Evolutionary conservation across 2,113 vertebrate genomes (phyloP).

Genomic region (Mesembrinibis cayennensis): DNA sequence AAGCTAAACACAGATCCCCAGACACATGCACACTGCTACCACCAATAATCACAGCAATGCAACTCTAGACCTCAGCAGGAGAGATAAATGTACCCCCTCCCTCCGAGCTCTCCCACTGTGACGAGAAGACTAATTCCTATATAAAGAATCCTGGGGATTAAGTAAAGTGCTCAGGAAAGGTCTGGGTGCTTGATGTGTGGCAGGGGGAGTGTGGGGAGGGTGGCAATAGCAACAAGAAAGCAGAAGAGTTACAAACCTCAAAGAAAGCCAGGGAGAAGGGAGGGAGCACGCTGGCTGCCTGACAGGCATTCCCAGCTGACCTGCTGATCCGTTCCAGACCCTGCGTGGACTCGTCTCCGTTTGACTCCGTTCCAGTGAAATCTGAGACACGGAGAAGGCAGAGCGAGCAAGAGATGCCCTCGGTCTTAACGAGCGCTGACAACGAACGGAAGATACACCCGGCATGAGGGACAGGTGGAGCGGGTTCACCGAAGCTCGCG

Average conservation of each 20-base stretch:
- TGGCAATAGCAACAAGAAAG: constrained; percentile 65
- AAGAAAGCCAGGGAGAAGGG: constrained; percentile 67
- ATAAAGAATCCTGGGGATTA: constrained; percentile 87
- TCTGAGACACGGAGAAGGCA: constrained; percentile 53
- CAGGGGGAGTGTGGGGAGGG: constrained; percentile 60
- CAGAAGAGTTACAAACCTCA: constrained; percentile 69
- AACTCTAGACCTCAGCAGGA: constrained; percentile 75
- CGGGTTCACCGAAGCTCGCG: fast-evolving
- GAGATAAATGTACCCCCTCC: constrained; percentile 72
- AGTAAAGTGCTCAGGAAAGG: constrained; percentile 70
- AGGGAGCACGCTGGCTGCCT: constrained; percentile 65
- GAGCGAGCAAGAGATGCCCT: neutral
- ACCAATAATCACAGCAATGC: constrained; percentile 71
- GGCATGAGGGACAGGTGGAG: constrained; percentile 50
- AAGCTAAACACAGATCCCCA: constrained; percentile 65
- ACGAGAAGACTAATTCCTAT: constrained; percentile 83
- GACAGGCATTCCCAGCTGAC: constrained; percentile 84
- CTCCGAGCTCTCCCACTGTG: constrained; percentile 65
- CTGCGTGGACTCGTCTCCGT: neutral
- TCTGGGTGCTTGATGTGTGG: constrained; percentile 53
- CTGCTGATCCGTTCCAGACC: constrained; percentile 74
- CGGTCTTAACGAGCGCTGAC: constrained; percentile 40
- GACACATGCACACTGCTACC: constrained; percentile 66
- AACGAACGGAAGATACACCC: constrained; percentile 47
- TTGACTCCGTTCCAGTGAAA: constrained; percentile 70